Percentiles rank a stretch among this genome's conserved stretches.
Evolutionary conservation across 2,888 invertebrate genomes (phyloP).

Genomic region (Tenthredo mesomela): DNA sequence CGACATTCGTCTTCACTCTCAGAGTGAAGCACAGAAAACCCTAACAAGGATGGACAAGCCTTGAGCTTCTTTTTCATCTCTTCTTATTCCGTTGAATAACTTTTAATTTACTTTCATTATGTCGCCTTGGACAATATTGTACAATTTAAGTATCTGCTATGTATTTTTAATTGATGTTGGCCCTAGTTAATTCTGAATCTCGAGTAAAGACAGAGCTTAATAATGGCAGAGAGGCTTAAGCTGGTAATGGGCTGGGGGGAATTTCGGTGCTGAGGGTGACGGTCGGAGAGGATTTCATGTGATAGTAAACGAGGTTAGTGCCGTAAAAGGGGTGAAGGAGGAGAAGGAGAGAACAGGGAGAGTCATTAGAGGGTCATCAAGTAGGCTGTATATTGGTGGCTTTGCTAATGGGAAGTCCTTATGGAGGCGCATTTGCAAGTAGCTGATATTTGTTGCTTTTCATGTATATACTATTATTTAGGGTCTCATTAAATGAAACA

Average conservation of each 20-base stretch:
- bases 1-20: background rate
- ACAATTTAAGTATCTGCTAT: background rate
- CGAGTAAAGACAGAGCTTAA: constrained; percentile 35
- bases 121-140: background rate
- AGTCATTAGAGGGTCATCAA: constrained; percentile 65
- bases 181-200: constrained; percentile 43
- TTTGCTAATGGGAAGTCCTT: constrained; percentile 63
- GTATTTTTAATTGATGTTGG: constrained; percentile 44
- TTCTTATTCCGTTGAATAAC: background rate
- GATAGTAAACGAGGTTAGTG: constrained; percentile 25
- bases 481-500: background rate
- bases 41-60: background rate
- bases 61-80: background rate
- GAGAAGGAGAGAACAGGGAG: constrained; percentile 54
- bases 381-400: constrained; percentile 66
- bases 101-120: background rate
- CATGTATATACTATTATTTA: background rate
- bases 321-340: constrained; percentile 31
- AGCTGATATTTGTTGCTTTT: background rate
- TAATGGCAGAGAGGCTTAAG: constrained; percentile 37
- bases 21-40: background rate
- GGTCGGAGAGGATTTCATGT: background rate
- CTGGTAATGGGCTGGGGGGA: constrained; percentile 28
- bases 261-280: background rate
- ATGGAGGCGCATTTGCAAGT: constrained; percentile 55